Evolutionary conservation across 2,797 vertebrate species (phyloP).

Genomic region (Molothrus ater): DNA sequence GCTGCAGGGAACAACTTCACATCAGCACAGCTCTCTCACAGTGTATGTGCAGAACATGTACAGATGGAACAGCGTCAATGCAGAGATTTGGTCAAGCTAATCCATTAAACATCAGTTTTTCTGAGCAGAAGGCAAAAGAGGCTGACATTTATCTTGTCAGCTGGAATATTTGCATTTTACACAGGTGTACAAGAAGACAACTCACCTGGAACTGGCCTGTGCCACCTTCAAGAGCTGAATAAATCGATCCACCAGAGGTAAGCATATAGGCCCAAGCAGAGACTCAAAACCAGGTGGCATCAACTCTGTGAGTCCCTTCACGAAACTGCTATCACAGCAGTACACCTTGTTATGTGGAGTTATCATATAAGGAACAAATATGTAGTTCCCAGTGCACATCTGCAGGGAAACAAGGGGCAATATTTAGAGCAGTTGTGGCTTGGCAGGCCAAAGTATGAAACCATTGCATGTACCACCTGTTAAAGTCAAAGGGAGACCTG

Average conservation of each 20-base stretch:
- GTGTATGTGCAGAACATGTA: not conserved
- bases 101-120: not conserved
- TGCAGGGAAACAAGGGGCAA: conserved; percentile 64
- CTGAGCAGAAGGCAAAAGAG: not conserved
- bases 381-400: conserved; percentile 95
- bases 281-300: conserved; percentile 97
- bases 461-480: not conserved
- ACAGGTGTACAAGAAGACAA: not conserved
- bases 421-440: not conserved
- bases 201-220: conserved; percentile 91
- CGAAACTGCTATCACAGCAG: conserved; percentile 93
- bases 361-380: conserved; percentile 96
- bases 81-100: not conserved
- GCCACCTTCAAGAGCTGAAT: conserved; percentile 91
- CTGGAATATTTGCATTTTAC: not conserved
- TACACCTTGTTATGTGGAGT: conserved; percentile 97
- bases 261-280: conserved; percentile 94
- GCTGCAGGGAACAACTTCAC: conserved; percentile 69
- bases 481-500: not conserved
- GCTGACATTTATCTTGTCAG: not conserved
- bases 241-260: conserved; percentile 94
- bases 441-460: not conserved
- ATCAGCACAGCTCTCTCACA: not conserved
- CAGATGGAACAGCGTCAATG: not conserved
- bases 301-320: conserved; percentile 94